phyloP scores from a whole-genome alignment of 1,140 invertebrate genomes.

The Holotrichia oblita region DNA sequence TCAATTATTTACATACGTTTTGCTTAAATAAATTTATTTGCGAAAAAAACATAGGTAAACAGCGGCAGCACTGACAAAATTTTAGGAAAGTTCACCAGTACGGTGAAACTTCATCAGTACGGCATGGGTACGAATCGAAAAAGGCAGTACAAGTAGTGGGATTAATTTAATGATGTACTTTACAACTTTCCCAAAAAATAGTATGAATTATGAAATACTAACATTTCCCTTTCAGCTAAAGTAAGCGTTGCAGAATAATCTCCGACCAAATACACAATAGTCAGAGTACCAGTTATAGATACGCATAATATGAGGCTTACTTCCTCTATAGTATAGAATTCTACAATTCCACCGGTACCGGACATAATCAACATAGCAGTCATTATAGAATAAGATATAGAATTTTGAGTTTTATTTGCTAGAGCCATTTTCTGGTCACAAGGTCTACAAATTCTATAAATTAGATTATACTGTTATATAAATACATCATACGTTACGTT shows the following conservation, averaged over 20 bases:
- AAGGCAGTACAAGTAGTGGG: too few relatives aligned
- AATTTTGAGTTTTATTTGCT: conserved; percentile 26
- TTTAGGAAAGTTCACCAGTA: too few relatives aligned
- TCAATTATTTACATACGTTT: too few relatives aligned
- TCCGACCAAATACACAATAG: conserved; percentile 48
- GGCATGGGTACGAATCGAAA: too few relatives aligned
- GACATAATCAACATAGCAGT: conserved; percentile 39
- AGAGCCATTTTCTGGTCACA: conserved; percentile 25
- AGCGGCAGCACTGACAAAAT: too few relatives aligned
- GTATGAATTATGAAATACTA: not conserved
- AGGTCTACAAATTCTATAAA: not conserved
- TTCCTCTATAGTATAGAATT: conserved; percentile 28
- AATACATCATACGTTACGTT: not conserved
- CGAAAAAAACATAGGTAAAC: too few relatives aligned
- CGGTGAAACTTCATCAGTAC: too few relatives aligned
- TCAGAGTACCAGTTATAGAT: conserved; percentile 45
- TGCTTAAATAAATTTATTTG: too few relatives aligned
- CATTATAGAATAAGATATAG: conserved; percentile 11
- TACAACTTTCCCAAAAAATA: too few relatives aligned
- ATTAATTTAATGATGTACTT: too few relatives aligned
- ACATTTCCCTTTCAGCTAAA: conserved; percentile 44
- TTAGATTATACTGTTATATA: not conserved
- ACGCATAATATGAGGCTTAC: conserved; percentile 41
- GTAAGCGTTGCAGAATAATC: conserved; percentile 51
- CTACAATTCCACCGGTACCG: conserved; percentile 27